Percentiles rank a stretch among this genome's conserved stretches.
Evolutionary conservation across 2,113 vertebrate genomes (phyloP).

Genomic region (Oncorhynchus tshawytscha): DNA sequence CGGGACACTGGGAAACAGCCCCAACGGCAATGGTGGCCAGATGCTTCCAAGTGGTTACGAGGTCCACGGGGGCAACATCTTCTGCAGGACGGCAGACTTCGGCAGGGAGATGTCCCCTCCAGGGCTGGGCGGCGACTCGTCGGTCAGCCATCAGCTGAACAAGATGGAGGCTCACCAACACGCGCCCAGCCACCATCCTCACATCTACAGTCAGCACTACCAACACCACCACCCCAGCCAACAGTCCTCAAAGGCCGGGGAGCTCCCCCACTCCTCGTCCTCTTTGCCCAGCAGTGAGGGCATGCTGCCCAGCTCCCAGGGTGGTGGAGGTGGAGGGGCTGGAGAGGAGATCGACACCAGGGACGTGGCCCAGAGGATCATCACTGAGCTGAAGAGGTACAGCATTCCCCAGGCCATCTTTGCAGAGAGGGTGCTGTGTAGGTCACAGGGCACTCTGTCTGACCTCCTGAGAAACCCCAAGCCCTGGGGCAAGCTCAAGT

Average conservation of each 20-base stretch:
- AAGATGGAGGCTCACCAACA: conserved; percentile 77
- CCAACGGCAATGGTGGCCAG: conserved; percentile 66
- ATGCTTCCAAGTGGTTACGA: conserved; percentile 76
- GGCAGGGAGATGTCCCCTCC: conserved; percentile 78
- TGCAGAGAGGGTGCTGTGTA: conserved; percentile 80
- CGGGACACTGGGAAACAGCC: conserved; percentile 64
- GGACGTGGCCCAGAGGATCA: conserved; percentile 84
- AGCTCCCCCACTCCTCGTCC: conserved; percentile 66
- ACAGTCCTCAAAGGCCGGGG: conserved; percentile 72
- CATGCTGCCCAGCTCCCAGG: conserved; percentile 62
- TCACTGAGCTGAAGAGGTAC: conserved; percentile 83
- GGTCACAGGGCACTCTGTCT: conserved; percentile 83
- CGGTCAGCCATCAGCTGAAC: conserved; percentile 71
- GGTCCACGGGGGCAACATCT: conserved; percentile 74
- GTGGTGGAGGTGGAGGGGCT: conserved; percentile 33
- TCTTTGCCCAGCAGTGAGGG: conserved; percentile 63
- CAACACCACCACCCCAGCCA: conserved; percentile 70
- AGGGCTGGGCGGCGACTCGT: conserved; percentile 61
- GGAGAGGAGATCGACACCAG: conserved; percentile 84
- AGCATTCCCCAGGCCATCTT: conserved; percentile 87
- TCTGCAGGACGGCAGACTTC: conserved; percentile 77
- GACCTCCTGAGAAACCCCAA: conserved; percentile 86
- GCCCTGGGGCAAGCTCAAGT: conserved; percentile 86
- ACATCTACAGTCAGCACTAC: conserved; percentile 77
- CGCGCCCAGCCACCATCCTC: conserved; percentile 65